Conservation (phyloP, 2,888 invertebrate genomes). For the Hipparchia sbordonii region DNA sequence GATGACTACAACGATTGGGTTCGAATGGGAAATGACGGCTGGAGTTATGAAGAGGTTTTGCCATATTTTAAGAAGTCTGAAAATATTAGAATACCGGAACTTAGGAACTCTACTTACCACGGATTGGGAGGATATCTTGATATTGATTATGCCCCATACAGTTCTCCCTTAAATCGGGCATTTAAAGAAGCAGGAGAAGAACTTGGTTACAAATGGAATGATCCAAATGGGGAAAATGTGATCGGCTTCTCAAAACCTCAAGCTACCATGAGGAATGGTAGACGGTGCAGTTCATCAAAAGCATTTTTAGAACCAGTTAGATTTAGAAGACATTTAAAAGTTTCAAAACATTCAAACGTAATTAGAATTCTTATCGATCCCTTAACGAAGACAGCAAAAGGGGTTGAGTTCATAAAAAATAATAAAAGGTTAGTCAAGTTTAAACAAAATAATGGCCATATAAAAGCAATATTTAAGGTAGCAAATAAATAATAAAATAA, state of each 20-base stretch:
- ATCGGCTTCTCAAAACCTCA: constrained; percentile 88
- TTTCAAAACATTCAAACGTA: constrained; percentile 87
- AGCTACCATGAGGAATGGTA: constrained; percentile 87
- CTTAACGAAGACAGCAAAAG: constrained; percentile 82
- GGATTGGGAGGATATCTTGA: constrained; percentile 86
- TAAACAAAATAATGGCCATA: too few relatives aligned
- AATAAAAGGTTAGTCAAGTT: constrained; percentile 62
- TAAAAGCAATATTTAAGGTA: too few relatives aligned
- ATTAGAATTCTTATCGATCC: constrained; percentile 87
- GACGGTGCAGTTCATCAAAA: constrained; percentile 90
- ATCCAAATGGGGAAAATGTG: constrained; percentile 86
- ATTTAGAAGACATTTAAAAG: constrained; percentile 85
- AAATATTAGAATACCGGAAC: constrained; percentile 83
- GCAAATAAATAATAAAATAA: neutral
- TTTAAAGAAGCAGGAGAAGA: constrained; percentile 87
- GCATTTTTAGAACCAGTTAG: constrained; percentile 89
- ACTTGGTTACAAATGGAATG: constrained; percentile 86
- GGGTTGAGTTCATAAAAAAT: constrained; percentile 87
- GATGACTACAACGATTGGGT: constrained; percentile 93
- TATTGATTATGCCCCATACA: constrained; percentile 85
- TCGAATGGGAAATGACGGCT: constrained; percentile 89
- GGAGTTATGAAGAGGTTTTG: constrained; percentile 89
- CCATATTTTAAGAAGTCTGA: constrained; percentile 92
- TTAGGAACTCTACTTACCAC: constrained; percentile 86
- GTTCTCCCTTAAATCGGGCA: constrained; percentile 83